phyloP scores from a whole-genome alignment of 2,888 invertebrate genomes.

The Melipona bicolor region DNA sequence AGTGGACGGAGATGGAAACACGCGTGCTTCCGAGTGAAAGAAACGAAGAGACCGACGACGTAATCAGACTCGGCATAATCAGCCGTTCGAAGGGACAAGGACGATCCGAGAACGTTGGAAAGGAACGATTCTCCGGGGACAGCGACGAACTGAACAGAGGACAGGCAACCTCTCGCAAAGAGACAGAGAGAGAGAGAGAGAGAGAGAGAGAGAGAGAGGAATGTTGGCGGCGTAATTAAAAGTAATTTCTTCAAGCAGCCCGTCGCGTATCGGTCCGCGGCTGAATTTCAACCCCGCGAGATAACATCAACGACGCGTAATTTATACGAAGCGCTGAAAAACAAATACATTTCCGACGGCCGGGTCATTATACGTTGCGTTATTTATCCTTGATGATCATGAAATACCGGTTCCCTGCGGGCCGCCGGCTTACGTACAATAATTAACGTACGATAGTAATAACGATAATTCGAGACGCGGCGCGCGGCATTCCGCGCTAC shows the following conservation, averaged over 20 bases:
- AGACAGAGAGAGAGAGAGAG: neutral
- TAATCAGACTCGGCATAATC: no score
- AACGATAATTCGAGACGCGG: slow-evolving; percentile 75
- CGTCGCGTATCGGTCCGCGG: slow-evolving; percentile 35
- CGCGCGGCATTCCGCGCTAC: slow-evolving; percentile 72
- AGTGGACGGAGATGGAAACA: slow-evolving; percentile 9
- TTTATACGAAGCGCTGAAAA: slow-evolving; percentile 69
- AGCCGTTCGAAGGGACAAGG: no score
- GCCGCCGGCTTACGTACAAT: slow-evolving; percentile 65
- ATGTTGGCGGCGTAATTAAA: slow-evolving; percentile 61
- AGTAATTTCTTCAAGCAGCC: slow-evolving; percentile 62
- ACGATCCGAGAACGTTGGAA: no score
- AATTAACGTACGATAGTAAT: slow-evolving; percentile 74
- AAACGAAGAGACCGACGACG: slow-evolving; percentile 33
- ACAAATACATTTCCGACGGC: slow-evolving; percentile 70
- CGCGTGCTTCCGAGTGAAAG: neutral
- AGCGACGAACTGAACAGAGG: no score
- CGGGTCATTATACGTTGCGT: slow-evolving; percentile 66
- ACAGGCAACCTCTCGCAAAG: neutral
- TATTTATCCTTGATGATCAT: slow-evolving; percentile 75
- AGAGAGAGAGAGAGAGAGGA: slow-evolving; percentile 7
- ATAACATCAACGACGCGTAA: slow-evolving; percentile 67
- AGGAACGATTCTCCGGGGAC: slow-evolving; percentile 20
- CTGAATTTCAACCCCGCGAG: slow-evolving; percentile 65
- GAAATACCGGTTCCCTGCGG: slow-evolving; percentile 70